Base-by-base conservation (phyloP, 2,888 invertebrate genomes). In the Meteorus colon region DNA sequence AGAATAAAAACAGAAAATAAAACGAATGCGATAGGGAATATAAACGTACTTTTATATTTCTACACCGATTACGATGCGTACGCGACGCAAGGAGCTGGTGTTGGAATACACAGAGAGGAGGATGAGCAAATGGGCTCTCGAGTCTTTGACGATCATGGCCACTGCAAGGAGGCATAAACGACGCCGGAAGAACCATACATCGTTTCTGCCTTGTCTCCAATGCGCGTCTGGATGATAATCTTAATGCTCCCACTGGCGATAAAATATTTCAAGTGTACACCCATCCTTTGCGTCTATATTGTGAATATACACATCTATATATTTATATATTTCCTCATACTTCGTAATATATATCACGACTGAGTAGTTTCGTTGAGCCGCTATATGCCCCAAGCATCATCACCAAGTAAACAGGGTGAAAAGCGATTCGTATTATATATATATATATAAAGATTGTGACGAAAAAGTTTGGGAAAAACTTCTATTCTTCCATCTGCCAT, bases 1-100 rank as follows among this genome's bases (percentile, higher is more conserved):
- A 66, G 29, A 62, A 60, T 65, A 51, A 69, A 41, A 29, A 27
- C 5, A 51, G 24, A 37, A n/a, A 63, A 65, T 70, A 74, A 72
- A 29, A 19, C 63, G 73, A 78, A 70, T 59, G 67, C 66, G 19
- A 60, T 34, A 73, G 48, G 68, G 73, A 72, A 80, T 77, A 77
- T 77, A 74, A 65, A 77, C 67, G 78, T 75, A 75, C 79, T 80
- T 80, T 82, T 80, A 78, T 80, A 79, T 78, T 81, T 82, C 78
- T 78, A 75, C 63, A 75, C 19, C 79, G 81, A 82, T 82, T 81
- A 80, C 79, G 72, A 79, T 55, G 63, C 67, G 72, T 67, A 45
- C 51, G 37, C 48, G 62, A 59, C 59, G 72, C 60, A n/a, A 16
- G n/a, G n/a, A n/a, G 19, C 1, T 55, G 51, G 51, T 55, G 19